phyloP scores from a whole-genome alignment of 2,888 invertebrate species.

The Tetheella fluctuosa region DNA sequence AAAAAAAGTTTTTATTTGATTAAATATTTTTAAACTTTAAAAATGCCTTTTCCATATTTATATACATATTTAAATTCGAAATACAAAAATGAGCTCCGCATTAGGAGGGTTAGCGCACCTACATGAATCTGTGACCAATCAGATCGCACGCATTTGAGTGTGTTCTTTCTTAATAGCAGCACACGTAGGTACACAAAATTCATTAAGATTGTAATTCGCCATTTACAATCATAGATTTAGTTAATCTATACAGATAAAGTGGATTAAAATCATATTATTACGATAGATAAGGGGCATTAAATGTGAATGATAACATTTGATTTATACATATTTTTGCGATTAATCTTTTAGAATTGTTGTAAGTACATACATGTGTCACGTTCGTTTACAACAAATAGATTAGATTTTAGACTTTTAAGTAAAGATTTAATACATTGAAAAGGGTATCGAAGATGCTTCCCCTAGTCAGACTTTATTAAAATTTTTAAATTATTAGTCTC shows the following conservation, averaged over 20 bases:
- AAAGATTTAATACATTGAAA: background rate
- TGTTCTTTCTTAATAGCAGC: conserved; percentile 18
- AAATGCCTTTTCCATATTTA: background rate
- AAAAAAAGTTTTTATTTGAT: too few species aligned
- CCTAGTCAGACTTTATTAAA: conserved; percentile 52
- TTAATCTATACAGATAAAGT: conserved; percentile 67
- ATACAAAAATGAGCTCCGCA: background rate
- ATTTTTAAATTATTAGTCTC: conserved; percentile 60
- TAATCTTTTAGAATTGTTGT: conserved; percentile 1
- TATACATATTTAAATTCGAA: too few species aligned
- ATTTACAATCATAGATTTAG: conserved; percentile 66
- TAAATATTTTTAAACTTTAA: too few species aligned
- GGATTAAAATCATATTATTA: conserved; percentile 69
- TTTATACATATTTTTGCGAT: conserved; percentile 62
- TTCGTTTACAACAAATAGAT: background rate
- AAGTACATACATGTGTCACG: conserved; percentile 12
- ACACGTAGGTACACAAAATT: conserved; percentile 23
- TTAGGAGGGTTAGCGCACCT: background rate
- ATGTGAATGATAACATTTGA: conserved; percentile 80
- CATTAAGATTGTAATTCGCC: conserved; percentile 39
- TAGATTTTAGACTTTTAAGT: too few species aligned
- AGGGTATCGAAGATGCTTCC: conserved; percentile 31
- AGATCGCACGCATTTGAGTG: conserved; percentile 22
- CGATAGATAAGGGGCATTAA: conserved; percentile 69
- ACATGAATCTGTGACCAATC: conserved; percentile 27